A percentile compares a stretch with the other conserved stretches of the same genome.
phyloP scores from a whole-genome alignment of 1,140 invertebrate genomes.

The Dinoponera quadriceps region DNA sequence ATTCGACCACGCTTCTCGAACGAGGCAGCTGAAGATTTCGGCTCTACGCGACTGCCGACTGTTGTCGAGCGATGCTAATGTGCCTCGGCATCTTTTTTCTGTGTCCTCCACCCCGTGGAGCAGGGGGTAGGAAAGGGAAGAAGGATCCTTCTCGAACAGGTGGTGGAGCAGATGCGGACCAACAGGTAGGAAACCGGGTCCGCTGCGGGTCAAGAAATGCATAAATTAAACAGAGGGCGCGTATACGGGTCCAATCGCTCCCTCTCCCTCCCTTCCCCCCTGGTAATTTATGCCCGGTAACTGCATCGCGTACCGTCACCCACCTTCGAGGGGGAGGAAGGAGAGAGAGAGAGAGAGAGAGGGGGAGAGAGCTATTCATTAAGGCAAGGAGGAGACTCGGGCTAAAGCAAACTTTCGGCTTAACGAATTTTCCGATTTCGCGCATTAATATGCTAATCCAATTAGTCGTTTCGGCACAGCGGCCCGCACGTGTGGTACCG shows the following conservation, averaged over 20 bases:
- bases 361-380: constrained; percentile 63
- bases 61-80: constrained; percentile 52
- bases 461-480: constrained; percentile 58
- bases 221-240: constrained; percentile 70
- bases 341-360: neutral
- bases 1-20: constrained; percentile 61
- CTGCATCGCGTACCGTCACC: constrained; percentile 50
- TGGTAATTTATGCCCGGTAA: constrained; percentile 68
- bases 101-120: neutral
- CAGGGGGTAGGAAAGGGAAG: neutral
- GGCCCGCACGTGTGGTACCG: constrained; percentile 52
- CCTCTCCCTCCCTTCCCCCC: constrained; percentile 23
- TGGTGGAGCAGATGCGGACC: constrained; percentile 64
- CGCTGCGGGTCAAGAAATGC: constrained; percentile 72
- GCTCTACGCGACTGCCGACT: constrained; percentile 25
- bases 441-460: constrained; percentile 56
- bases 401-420: constrained; percentile 46
- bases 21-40: constrained; percentile 23
- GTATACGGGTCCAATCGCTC: constrained; percentile 57
- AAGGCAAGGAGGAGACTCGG: constrained; percentile 48
- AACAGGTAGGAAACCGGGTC: constrained; percentile 73
- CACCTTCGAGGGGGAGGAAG: too few species aligned
- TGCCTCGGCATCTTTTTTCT: neutral
- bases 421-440: constrained; percentile 65
- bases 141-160: constrained; percentile 69